phyloP scores from a whole-genome alignment of 2,113 vertebrate genomes.

The Tympanuchus pallidicinctus region DNA sequence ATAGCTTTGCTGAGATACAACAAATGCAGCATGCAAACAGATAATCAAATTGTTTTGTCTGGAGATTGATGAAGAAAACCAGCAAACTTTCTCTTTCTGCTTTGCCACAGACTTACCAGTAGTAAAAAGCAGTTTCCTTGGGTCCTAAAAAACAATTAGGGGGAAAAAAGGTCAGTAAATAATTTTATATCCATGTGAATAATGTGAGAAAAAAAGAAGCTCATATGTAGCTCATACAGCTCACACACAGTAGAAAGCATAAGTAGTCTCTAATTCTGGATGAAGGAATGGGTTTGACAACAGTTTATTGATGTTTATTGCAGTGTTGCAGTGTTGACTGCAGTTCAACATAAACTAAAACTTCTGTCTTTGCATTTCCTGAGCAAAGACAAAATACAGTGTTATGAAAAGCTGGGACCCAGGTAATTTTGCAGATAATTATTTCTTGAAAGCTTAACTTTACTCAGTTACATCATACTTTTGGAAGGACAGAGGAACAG shows the following conservation, averaged over 20 bases:
- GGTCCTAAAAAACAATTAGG: constrained; percentile 81
- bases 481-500: not conserved
- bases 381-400: not conserved
- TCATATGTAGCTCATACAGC: not conserved
- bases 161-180: not conserved
- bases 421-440: not conserved
- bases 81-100: not conserved
- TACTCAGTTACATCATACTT: not conserved
- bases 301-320: not conserved
- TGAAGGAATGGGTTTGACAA: not conserved
- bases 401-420: not conserved
- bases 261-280: not conserved
- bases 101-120: constrained; percentile 82
- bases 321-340: not conserved
- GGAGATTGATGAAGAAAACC: not conserved
- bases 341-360: not conserved
- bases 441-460: not conserved
- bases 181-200: not conserved
- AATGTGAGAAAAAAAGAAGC: not conserved
- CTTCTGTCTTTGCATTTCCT: not conserved
- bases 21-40: not conserved
- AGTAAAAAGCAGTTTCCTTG: constrained; percentile 88
- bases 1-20: not conserved
- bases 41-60: not conserved
- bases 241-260: not conserved